Evolutionary conservation across 2,113 vertebrate genomes (phyloP).

Genomic region (Charadrius vociferus): DNA sequence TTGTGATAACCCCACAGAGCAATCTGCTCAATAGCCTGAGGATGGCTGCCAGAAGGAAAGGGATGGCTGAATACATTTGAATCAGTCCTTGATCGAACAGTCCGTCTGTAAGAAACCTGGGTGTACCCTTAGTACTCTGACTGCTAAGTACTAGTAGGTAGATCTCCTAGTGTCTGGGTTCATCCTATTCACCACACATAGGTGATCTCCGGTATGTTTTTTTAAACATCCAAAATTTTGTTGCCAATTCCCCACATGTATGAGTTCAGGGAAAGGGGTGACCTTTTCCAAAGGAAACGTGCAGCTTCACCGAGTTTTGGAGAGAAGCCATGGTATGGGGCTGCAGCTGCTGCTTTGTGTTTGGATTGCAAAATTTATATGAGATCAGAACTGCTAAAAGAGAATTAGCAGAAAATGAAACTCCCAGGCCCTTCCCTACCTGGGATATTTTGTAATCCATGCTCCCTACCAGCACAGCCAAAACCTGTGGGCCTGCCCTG

Average conservation of each 20-base stretch:
- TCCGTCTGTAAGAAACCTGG: background rate
- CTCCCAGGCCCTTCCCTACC: background rate
- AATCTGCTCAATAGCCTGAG: background rate
- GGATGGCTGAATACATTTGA: background rate
- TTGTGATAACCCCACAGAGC: background rate
- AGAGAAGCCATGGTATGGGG: background rate
- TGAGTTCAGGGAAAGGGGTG: background rate
- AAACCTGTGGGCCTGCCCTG: background rate
- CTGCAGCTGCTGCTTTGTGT: background rate
- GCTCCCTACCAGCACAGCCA: background rate
- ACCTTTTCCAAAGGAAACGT: background rate
- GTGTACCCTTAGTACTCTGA: background rate
- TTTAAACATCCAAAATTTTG: background rate
- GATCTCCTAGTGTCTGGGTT: background rate
- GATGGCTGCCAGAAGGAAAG: background rate
- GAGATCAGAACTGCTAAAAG: background rate
- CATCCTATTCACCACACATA: background rate
- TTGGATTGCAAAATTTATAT: background rate
- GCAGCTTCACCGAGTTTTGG: background rate
- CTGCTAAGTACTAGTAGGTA: background rate
- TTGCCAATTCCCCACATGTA: background rate
- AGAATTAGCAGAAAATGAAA: background rate
- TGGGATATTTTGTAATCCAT: background rate
- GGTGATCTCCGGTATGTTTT: background rate
- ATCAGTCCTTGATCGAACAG: background rate